These are phyloP conservation scores for Alouatta palliata DNA, from an alignment of 2,113 vertebrate species.

Conservation along the genomic window DNA sequence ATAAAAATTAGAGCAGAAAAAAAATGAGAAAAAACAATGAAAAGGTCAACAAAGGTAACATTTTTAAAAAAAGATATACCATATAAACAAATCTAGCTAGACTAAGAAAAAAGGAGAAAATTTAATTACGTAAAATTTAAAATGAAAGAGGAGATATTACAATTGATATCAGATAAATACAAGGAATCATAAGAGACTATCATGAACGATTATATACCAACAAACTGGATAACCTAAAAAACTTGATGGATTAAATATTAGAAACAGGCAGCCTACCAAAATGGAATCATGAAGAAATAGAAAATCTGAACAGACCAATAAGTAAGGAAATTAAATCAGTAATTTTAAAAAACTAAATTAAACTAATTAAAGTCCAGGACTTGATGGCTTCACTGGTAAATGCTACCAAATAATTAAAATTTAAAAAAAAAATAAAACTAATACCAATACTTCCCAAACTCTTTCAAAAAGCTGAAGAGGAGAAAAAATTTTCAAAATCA, in stretches of 20 bases:
- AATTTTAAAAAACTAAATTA: not conserved
- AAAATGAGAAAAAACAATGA: not conserved
- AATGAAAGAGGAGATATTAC: not conserved
- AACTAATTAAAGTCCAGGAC: not conserved
- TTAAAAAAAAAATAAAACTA: not conserved
- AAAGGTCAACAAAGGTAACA: not conserved
- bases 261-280: not conserved
- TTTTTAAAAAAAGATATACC: not conserved
- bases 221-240: not conserved
- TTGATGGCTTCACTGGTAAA: not conserved
- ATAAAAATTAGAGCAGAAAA: not conserved
- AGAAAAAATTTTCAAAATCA: not conserved
- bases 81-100: not conserved
- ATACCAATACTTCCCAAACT: not conserved
- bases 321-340: not conserved
- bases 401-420: not conserved
- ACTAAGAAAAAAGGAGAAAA: not conserved
- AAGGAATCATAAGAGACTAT: not conserved
- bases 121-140: not conserved
- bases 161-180: not conserved
- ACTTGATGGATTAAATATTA: not conserved
- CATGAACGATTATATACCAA: not conserved
- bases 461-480: not conserved
- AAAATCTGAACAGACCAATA: not conserved
- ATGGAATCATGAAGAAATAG: not conserved